Percentiles rank a stretch among this genome's conserved stretches.
phyloP scores from a whole-genome alignment of 1,140 invertebrate species.

The Drosophila mayri region DNA sequence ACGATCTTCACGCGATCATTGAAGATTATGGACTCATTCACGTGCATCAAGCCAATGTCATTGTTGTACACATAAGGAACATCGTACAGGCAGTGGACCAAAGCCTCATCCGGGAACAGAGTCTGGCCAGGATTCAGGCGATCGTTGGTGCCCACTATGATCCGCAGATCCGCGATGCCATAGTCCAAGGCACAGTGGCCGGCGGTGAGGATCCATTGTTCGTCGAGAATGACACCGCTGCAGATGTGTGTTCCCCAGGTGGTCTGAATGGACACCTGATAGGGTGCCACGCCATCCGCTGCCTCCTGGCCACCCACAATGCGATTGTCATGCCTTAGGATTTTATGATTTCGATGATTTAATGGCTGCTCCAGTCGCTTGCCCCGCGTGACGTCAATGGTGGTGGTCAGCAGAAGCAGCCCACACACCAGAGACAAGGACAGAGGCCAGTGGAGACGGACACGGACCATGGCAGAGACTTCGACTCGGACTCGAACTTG shows the following conservation, averaged over 20 bases:
- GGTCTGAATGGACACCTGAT: constrained; percentile 84
- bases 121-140: constrained; percentile 50
- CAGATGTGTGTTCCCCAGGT: constrained; percentile 77
- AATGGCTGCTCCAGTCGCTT: constrained; percentile 48
- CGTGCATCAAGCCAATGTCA: constrained; percentile 86
- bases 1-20: constrained; percentile 85
- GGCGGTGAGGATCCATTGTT: constrained; percentile 84
- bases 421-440: constrained; percentile 4
- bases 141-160: constrained; percentile 75
- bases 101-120: constrained; percentile 38
- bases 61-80: constrained; percentile 77
- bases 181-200: constrained; percentile 83
- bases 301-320: constrained; percentile 84
- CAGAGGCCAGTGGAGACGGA: background rate
- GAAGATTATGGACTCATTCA: constrained; percentile 83
- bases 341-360: constrained; percentile 57
- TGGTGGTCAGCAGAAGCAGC: constrained; percentile 52
- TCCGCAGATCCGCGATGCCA: constrained; percentile 41
- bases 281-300: constrained; percentile 82
- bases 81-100: constrained; percentile 74
- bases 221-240: constrained; percentile 77
- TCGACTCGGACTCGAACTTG: background rate
- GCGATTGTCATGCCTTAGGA: constrained; percentile 37
- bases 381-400: constrained; percentile 66
- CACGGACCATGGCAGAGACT: constrained; percentile 8